Evolutionary conservation across 1,140 invertebrate species (phyloP).

Genomic region (Amyelois transitella): DNA sequence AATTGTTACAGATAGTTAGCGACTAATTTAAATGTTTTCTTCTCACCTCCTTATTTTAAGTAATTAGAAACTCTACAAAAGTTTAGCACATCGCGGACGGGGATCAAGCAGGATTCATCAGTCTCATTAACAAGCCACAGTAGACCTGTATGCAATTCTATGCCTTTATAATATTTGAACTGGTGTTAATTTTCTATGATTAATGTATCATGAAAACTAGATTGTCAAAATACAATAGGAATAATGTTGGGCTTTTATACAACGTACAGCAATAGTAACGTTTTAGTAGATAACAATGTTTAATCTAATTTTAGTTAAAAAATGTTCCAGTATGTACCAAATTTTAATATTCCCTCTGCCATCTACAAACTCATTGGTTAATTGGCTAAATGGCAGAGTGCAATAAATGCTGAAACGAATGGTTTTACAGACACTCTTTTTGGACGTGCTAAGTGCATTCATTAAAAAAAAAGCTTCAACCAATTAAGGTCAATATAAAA

Average conservation of each 20-base stretch:
- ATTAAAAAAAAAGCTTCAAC: background rate
- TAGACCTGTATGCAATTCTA: background rate
- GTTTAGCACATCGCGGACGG: background rate
- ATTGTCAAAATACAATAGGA: background rate
- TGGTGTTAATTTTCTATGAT: background rate
- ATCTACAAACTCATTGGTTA: too few species aligned
- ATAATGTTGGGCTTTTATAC: too few species aligned
- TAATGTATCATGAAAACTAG: background rate
- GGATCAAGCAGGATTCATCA: slow-evolving; percentile 10
- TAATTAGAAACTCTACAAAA: background rate
- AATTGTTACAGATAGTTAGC: too few species aligned
- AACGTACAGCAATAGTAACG: too few species aligned
- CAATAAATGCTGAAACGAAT: background rate
- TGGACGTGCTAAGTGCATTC: background rate
- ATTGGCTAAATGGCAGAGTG: too few species aligned
- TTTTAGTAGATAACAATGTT: too few species aligned
- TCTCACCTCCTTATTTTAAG: background rate
- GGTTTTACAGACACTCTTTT: too few species aligned
- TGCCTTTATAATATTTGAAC: background rate
- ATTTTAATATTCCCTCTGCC: too few species aligned
- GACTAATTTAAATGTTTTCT: too few species aligned
- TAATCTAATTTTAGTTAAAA: too few species aligned
- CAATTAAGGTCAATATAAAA: background rate
- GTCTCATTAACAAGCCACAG: slow-evolving; percentile 16
- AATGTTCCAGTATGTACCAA: too few species aligned